Conservation (phyloP, 2,888 invertebrate genomes). For the Chymomyza procnemis region DNA sequence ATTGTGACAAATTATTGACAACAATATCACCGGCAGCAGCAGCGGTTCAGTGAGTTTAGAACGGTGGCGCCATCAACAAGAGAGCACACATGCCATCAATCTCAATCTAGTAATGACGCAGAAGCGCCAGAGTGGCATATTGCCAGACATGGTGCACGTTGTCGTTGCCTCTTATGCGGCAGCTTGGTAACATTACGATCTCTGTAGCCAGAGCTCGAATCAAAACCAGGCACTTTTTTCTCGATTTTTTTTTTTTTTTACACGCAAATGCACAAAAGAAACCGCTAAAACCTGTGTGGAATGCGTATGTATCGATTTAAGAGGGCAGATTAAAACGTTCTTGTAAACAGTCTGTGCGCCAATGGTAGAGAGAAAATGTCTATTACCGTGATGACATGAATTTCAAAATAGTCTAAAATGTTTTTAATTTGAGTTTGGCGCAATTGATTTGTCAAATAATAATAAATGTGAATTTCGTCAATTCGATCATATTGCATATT, state of each 20-base stretch:
- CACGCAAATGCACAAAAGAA: constrained; percentile 14
- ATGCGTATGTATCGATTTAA: too few relatives aligned
- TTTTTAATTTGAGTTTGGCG: too few relatives aligned
- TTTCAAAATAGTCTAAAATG: too few relatives aligned
- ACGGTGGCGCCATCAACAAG: constrained; percentile 50
- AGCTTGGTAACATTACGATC: constrained; percentile 19
- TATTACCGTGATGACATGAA: too few relatives aligned
- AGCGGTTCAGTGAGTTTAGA: constrained; percentile 19
- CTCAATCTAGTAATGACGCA: constrained; percentile 66
- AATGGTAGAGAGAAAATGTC: too few relatives aligned
- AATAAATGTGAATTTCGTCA: too few relatives aligned
- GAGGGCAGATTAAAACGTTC: too few relatives aligned
- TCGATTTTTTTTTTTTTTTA: constrained; percentile 30
- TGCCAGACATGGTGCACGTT: constrained; percentile 36
- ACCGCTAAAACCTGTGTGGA: constrained; percentile 38
- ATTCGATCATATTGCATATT: too few relatives aligned
- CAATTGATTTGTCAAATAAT: too few relatives aligned
- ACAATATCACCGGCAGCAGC: constrained; percentile 42
- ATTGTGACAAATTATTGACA: constrained; percentile 77
- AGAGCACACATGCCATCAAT: constrained; percentile 59
- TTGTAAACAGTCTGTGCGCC: too few relatives aligned
- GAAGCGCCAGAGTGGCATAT: constrained; percentile 58
- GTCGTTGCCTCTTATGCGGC: background rate
- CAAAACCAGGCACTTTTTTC: constrained; percentile 48
- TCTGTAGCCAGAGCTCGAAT: constrained; percentile 32